A percentile compares a stretch with the other conserved stretches of the same genome.
phyloP scores from a whole-genome alignment of 2,888 invertebrate species.

The Ennomos erosarius region DNA sequence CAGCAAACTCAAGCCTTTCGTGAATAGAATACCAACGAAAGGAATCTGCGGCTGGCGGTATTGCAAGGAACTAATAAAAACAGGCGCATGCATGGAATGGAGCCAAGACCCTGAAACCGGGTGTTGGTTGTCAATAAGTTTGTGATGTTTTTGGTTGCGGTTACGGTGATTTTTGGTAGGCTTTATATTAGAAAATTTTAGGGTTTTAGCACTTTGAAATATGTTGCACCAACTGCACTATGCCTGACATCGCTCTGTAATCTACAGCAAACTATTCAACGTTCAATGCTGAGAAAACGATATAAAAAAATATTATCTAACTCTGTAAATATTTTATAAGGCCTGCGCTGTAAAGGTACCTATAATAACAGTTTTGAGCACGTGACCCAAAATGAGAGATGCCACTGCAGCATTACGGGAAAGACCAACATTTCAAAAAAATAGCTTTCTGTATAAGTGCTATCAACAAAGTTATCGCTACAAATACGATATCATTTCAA shows the following conservation, averaged over 20 bases:
- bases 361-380: too few species aligned
- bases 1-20: neutral
- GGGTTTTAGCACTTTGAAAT: neutral
- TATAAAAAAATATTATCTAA: too few species aligned
- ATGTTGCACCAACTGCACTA: too few species aligned
- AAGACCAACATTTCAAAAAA: too few species aligned
- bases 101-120: constrained; percentile 17
- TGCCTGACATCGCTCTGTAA: too few species aligned
- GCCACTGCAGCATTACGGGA: too few species aligned
- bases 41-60: constrained; percentile 1
- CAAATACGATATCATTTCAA: neutral
- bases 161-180: constrained; percentile 5
- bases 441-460: too few species aligned
- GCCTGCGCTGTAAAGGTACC: too few species aligned
- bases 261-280: too few species aligned
- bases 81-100: constrained; percentile 14
- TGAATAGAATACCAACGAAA: constrained; percentile 12
- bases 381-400: too few species aligned
- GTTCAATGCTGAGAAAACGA: too few species aligned
- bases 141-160: constrained; percentile 1
- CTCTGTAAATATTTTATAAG: too few species aligned
- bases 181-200: neutral
- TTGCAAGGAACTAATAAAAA: constrained; percentile 24
- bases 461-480: neutral
- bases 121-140: constrained; percentile 9